These are phyloP conservation scores for Gymnosoma rotundatum DNA, from an alignment of 2,888 invertebrate genomes.

Conservation along the genomic window DNA sequence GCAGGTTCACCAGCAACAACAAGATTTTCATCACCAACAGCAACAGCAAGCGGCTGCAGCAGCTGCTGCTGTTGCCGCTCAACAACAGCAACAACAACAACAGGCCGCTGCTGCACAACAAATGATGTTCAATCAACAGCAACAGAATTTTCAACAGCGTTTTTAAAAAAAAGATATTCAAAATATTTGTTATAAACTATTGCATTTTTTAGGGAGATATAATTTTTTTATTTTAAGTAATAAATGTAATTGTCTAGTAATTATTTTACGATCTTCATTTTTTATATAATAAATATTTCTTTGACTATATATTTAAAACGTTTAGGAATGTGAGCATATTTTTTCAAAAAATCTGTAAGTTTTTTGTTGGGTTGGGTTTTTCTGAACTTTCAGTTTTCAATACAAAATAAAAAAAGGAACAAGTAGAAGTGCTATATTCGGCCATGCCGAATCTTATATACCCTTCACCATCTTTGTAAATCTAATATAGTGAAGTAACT, in stretches of 20 bases:
- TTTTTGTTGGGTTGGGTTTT: too few species aligned
- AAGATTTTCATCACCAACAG: conserved; percentile 86
- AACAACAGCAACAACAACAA: conserved; percentile 70
- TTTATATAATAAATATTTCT: too few species aligned
- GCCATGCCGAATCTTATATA: too few species aligned
- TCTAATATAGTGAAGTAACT: too few species aligned
- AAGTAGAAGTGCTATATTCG: too few species aligned
- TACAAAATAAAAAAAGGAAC: too few species aligned
- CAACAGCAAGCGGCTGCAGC: conserved; percentile 77
- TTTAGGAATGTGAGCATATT: too few species aligned
- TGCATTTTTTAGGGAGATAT: neutral
- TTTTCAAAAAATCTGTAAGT: too few species aligned
- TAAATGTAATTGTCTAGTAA: neutral
- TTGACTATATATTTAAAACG: too few species aligned
- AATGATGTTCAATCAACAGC: conserved; percentile 88
- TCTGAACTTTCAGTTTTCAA: too few species aligned
- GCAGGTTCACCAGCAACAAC: conserved; percentile 87
- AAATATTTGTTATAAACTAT: neutral
- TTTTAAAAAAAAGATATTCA: neutral
- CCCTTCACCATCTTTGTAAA: too few species aligned
- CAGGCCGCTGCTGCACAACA: conserved; percentile 83
- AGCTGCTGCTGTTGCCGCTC: conserved; percentile 72
- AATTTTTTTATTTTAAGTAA: neutral
- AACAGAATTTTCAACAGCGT: conserved; percentile 88
- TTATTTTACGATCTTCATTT: neutral